A percentile compares a stretch with the other conserved stretches of the same genome.
Evolutionary conservation across 2,797 vertebrate genomes (phyloP).

Genomic region (Setipinna tenuifilis): DNA sequence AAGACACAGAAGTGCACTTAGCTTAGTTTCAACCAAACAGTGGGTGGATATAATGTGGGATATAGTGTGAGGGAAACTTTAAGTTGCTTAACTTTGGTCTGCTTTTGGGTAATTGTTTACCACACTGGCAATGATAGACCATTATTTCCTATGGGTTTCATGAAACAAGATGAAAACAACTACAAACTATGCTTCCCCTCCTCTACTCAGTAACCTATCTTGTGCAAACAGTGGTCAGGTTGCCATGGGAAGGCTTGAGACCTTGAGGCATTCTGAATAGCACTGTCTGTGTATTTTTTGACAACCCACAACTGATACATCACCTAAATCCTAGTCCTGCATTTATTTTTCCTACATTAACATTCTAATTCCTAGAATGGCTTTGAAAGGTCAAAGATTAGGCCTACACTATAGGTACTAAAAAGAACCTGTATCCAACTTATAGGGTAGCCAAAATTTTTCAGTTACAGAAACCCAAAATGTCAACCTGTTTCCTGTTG

Average conservation of each 20-base stretch:
- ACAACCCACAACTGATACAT: background rate
- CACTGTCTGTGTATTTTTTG: background rate
- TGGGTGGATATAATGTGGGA: background rate
- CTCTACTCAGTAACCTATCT: conserved; percentile 69
- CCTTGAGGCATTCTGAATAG: conserved; percentile 37
- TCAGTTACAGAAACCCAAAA: background rate
- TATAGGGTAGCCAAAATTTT: background rate
- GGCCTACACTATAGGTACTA: background rate
- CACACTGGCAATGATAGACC: conserved; percentile 23
- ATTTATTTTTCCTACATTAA: background rate
- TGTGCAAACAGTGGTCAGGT: conserved; percentile 69
- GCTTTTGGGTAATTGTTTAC: conserved; percentile 55
- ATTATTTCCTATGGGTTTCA: conserved; percentile 32
- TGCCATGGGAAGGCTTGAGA: conserved; percentile 61
- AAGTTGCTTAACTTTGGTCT: conserved; percentile 36
- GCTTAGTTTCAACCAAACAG: background rate
- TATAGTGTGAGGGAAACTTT: conserved; percentile 42
- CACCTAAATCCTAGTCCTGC: background rate
- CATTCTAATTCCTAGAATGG: background rate
- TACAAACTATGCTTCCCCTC: conserved; percentile 43
- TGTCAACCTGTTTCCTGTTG: background rate
- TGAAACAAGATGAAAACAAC: conserved; percentile 39
- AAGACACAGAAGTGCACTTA: background rate
- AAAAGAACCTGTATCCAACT: background rate
- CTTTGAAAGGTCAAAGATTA: background rate